These are phyloP conservation scores for Aphaenogaster ashmeadi DNA, from an alignment of 1,140 invertebrate species.

Conservation along the genomic window DNA sequence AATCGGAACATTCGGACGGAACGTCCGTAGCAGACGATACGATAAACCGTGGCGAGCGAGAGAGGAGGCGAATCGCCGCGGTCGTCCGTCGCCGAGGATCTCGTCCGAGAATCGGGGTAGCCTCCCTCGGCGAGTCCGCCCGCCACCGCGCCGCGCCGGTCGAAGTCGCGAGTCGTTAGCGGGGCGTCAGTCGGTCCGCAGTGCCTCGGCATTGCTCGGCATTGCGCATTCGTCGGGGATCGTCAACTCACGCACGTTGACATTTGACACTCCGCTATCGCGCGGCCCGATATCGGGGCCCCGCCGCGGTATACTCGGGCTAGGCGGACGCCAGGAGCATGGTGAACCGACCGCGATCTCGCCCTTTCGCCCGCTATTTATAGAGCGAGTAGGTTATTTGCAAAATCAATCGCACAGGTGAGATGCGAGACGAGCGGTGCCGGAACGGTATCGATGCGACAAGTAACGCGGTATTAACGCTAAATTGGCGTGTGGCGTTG, in stretches of 20 bases:
- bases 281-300: background rate
- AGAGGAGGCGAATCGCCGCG: background rate
- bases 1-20: background rate
- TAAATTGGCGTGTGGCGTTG: background rate
- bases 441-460: background rate
- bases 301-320: background rate
- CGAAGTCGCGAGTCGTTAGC: constrained; percentile 6
- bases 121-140: background rate
- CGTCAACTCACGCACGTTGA: constrained; percentile 48
- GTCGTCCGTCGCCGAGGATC: background rate
- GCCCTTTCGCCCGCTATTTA: constrained; percentile 77
- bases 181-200: constrained; percentile 32
- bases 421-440: background rate
- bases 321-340: background rate
- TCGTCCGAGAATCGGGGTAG: background rate
- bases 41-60: background rate
- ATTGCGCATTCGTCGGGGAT: constrained; percentile 74
- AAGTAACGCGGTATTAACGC: background rate
- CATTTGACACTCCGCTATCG: constrained; percentile 2
- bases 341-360: constrained; percentile 62
- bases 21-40: constrained; percentile 36
- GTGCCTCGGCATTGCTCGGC: constrained; percentile 74
- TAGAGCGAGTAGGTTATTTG: constrained; percentile 79
- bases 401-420: constrained; percentile 76
- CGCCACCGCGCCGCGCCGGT: background rate